phyloP scores from a whole-genome alignment of 2,113 vertebrate genomes.

The Hippocampus abdominalis region DNA sequence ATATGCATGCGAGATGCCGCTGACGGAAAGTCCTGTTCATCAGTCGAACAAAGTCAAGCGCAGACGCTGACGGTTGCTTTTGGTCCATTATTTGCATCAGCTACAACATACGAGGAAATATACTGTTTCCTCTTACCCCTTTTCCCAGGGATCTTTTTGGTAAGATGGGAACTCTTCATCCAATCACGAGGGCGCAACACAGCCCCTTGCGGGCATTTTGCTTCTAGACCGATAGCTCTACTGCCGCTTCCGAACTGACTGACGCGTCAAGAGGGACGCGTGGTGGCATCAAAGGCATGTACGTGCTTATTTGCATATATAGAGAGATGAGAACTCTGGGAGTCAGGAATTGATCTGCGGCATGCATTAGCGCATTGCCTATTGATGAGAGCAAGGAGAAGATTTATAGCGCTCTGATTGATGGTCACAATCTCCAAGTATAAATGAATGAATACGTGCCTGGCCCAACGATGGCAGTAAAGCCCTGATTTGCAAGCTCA shows the following conservation, averaged over 20 bases:
- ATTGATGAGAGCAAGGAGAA: constrained; percentile 76
- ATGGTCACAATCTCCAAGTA: constrained; percentile 66
- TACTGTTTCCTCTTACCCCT: background rate
- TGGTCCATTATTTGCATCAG: constrained; percentile 26
- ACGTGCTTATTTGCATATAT: constrained; percentile 38
- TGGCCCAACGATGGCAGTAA: constrained; percentile 54
- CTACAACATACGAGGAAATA: constrained; percentile 4
- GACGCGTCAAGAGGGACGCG: constrained; percentile 31
- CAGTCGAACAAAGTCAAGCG: constrained; percentile 24
- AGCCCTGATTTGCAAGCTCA: constrained; percentile 69
- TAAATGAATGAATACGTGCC: constrained; percentile 71
- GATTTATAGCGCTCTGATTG: constrained; percentile 72
- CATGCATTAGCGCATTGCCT: constrained; percentile 79
- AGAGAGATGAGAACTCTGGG: constrained; percentile 51
- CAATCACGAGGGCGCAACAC: constrained; percentile 32
- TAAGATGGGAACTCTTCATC: constrained; percentile 32
- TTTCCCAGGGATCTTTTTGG: constrained; percentile 14
- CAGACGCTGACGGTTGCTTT: constrained; percentile 47
- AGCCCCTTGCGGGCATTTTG: constrained; percentile 12
- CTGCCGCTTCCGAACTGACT: constrained; percentile 37
- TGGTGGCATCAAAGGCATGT: constrained; percentile 31
- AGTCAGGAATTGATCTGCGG: constrained; percentile 69
- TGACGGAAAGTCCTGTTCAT: constrained; percentile 18
- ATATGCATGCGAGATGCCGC: constrained; percentile 27
- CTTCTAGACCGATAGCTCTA: constrained; percentile 20